Conservation (phyloP, 1,140 invertebrate genomes). For the Nephotettix cincticeps region DNA sequence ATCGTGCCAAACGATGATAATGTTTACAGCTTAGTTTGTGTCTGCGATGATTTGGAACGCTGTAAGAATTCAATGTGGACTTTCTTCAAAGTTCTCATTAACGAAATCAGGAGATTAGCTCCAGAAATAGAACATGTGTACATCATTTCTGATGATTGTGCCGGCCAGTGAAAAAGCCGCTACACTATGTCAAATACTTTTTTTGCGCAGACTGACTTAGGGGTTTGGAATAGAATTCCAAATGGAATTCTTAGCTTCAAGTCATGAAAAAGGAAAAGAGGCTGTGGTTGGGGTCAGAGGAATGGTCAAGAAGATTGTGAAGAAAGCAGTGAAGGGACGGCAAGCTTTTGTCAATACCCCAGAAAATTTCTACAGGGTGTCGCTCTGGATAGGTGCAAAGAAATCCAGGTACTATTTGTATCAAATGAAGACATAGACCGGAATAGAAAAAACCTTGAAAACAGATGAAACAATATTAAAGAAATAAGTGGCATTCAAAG, state of each 20-base stretch:
- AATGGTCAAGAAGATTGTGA: slow-evolving; percentile 38
- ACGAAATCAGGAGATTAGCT: not conserved
- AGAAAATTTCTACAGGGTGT: not conserved
- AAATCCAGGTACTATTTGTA: not conserved
- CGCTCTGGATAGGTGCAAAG: not conserved
- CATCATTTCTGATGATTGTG: slow-evolving; percentile 43
- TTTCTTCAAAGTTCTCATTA: slow-evolving; percentile 24
- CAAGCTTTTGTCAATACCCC: not conserved
- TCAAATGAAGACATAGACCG: not conserved
- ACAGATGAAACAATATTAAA: no score
- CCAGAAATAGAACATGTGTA: slow-evolving; percentile 28
- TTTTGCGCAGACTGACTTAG: slow-evolving; percentile 41
- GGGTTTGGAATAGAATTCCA: slow-evolving; percentile 37
- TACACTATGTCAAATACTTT: slow-evolving; percentile 44
- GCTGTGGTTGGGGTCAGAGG: slow-evolving; percentile 43
- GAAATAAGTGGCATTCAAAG: no score
- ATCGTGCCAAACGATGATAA: no score
- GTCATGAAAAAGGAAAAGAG: slow-evolving; percentile 45
- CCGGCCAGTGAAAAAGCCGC: slow-evolving; percentile 41
- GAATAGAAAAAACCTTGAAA: no score
- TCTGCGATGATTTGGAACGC: slow-evolving; percentile 25
- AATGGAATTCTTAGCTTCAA: slow-evolving; percentile 44
- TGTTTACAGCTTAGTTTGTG: slow-evolving; percentile 23
- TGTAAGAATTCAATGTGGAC: slow-evolving; percentile 27
- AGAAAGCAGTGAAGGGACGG: not conserved